phyloP scores from a whole-genome alignment of 2,113 vertebrate species.

The Actinemys pallida region DNA sequence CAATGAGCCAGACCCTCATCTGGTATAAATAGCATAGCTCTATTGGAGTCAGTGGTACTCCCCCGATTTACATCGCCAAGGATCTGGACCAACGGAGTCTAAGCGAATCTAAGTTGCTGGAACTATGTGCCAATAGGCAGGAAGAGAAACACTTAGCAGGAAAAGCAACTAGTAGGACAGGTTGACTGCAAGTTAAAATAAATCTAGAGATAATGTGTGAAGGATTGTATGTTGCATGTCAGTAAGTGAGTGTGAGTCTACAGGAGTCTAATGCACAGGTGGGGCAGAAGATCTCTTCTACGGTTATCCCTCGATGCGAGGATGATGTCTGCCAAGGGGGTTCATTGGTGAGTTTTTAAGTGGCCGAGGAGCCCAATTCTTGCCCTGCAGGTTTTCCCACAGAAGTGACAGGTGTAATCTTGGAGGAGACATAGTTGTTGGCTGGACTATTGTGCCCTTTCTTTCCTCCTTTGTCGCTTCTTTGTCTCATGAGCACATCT shows the following conservation, averaged over 20 bases:
- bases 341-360: no score
- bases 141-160: neutral
- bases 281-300: no score
- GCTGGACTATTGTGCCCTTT: no score
- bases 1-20: neutral
- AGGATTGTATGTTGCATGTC: neutral
- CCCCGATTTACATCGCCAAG: neutral
- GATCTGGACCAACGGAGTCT: neutral
- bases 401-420: no score
- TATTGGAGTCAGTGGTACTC: no score
- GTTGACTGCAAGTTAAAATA: neutral
- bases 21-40: neutral
- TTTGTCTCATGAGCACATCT: no score
- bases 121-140: neutral
- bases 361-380: no score
- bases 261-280: accelerated
- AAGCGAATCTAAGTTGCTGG: neutral
- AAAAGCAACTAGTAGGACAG: neutral
- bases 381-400: no score
- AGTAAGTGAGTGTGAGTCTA: neutral
- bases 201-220: neutral
- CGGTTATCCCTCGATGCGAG: no score
- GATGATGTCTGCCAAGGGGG: no score
- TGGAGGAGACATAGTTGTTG: no score
- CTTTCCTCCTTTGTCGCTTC: no score